Percentiles rank a stretch among this genome's conserved stretches.
phyloP scores from a whole-genome alignment of 2,888 invertebrate genomes.

The Antheraea yamamai region DNA sequence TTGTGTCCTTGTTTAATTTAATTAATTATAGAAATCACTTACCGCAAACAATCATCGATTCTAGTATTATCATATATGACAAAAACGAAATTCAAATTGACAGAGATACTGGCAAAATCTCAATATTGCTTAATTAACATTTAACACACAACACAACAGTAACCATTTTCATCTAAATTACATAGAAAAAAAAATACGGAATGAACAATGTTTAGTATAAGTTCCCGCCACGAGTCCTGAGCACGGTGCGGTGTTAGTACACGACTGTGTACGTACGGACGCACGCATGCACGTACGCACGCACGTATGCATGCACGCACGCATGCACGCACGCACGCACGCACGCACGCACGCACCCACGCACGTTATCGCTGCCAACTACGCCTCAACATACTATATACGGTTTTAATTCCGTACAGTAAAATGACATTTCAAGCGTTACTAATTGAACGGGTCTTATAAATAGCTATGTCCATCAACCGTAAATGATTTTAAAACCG shows the following conservation, averaged over 20 bases:
- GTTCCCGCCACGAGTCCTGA: not conserved
- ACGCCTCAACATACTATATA: too few species aligned
- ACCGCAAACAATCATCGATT: not conserved
- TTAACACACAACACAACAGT: conserved; percentile 72
- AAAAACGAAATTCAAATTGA: conserved; percentile 44
- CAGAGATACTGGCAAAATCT: conserved; percentile 46
- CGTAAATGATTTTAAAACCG: too few species aligned
- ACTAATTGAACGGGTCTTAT: too few species aligned
- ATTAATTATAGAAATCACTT: not conserved
- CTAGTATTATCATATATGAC: conserved; percentile 7
- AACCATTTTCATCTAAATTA: conserved; percentile 59
- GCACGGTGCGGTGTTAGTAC: not conserved
- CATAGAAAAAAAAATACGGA: conserved; percentile 62
- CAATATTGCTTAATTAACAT: conserved; percentile 59
- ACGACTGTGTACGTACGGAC: not conserved
- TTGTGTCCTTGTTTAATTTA: not conserved
- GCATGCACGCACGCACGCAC: too few species aligned
- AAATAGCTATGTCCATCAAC: too few species aligned
- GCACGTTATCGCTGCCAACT: too few species aligned
- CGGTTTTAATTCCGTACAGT: too few species aligned
- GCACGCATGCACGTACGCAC: not conserved
- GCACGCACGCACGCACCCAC: too few species aligned
- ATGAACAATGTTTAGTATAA: conserved; percentile 64
- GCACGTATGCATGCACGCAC: not conserved
- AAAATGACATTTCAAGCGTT: too few species aligned